These are phyloP conservation scores for Athetis lepigone DNA, from an alignment of 2,888 invertebrate genomes.

Conservation along the genomic window DNA sequence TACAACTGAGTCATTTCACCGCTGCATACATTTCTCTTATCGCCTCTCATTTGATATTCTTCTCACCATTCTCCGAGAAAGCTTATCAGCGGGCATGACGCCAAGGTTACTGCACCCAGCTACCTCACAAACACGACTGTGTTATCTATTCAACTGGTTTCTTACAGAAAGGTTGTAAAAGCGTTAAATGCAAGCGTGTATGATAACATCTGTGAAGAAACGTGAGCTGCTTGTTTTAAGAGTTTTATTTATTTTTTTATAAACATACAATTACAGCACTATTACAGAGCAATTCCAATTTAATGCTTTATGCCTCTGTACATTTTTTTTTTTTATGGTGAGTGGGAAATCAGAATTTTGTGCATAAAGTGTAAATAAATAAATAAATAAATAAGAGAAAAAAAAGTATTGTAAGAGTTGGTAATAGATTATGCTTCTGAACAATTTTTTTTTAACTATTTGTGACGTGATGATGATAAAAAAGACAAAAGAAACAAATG, in stretches of 20 bases:
- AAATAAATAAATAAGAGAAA: no score
- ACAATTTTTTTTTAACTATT: no score
- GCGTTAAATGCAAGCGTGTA: conserved; percentile 5
- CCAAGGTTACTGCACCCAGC: conserved; percentile 54
- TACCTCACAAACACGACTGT: conserved; percentile 34
- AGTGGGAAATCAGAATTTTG: no score
- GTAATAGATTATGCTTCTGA: background rate
- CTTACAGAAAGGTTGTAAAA: conserved; percentile 12
- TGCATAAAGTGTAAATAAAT: no score
- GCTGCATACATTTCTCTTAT: conserved; percentile 34
- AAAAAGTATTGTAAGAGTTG: no score
- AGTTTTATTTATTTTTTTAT: no score
- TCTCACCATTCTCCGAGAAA: conserved; percentile 38
- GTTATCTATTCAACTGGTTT: conserved; percentile 28
- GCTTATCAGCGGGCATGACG: conserved; percentile 41
- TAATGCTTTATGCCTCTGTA: no score
- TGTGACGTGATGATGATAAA: no score
- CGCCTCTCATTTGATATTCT: conserved; percentile 37
- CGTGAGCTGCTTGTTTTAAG: conserved; percentile 1
- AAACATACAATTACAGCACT: no score
- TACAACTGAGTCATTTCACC: background rate
- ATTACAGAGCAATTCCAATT: no score
- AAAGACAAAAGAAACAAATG: no score
- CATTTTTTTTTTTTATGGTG: no score
- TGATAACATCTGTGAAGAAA: background rate